Evolutionary conservation across 1,140 invertebrate genomes (phyloP), one percentile per base, ranked within the genome.

Genomic region (Spodoptera frugiperda): DNA sequence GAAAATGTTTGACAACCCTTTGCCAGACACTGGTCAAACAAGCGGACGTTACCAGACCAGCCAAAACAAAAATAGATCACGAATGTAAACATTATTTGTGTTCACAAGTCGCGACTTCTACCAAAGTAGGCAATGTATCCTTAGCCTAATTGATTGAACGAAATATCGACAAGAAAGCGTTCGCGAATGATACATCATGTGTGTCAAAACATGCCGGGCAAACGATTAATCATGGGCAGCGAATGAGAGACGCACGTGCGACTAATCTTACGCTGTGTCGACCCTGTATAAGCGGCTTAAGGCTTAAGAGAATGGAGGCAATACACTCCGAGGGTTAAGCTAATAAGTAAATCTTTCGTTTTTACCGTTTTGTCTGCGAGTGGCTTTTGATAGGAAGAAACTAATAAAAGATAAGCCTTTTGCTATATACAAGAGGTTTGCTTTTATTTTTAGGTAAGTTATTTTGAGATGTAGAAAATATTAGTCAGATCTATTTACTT

Each of bases 121-220:
- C 48, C 39, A 59, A 61, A 73, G 19, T 73, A 73, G 4, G 44
- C 33, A 51, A 49, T 57, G 44, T 68, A 71, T 71, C 63, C 53
- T 53, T 46, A 84, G 88, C 83, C 81, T 90, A 89, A 90, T 90
- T 91, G 88, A 91, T 87, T 84, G 81, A 78, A 76, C 72, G 53
- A 63, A 81, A 82, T 84, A 91, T 89, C 84, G 85, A 88, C 85
- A 89, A 87, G 84, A 89, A 89, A 89, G 71, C 84, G 80, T 80
- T 78, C 82, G 78, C 76, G 81, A 92, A 90, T 91, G 89, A 92
- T 91, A 92, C 91, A 92, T 90, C 89, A 90, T 84, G 83, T 77
- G 82, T 88, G 89, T 90, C 90, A 90, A 80, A 87, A 87, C 89
- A 88, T 84, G 75, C 86, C 78, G 82, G 82, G 84, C 76, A 17